Conservation (phyloP, 1,140 invertebrate genomes). For the Metopolophium dirhodum region DNA sequence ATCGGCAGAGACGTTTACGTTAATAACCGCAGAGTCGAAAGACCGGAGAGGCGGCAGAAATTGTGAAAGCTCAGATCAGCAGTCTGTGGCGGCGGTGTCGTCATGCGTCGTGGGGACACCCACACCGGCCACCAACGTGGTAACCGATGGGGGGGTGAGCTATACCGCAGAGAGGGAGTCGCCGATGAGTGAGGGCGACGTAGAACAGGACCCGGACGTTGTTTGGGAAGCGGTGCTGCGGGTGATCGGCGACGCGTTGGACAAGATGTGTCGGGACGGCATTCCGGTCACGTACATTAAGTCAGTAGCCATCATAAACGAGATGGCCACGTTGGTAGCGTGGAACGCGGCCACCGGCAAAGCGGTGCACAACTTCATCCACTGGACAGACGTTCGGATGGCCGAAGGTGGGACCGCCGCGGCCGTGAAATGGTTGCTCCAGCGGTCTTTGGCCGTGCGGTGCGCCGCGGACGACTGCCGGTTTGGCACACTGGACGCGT, state of each 20-base stretch:
- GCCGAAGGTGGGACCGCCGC: neutral
- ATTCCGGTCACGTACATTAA: neutral
- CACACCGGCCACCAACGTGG: too few relatives aligned
- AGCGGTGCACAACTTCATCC: neutral
- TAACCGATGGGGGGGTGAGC: too few relatives aligned
- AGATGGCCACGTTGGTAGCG: neutral
- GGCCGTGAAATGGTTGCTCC: neutral
- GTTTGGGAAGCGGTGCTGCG: neutral
- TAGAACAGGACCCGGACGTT: neutral
- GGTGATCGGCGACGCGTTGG: neutral
- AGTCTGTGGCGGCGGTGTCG: too few relatives aligned
- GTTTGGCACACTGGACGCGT: constrained; percentile 7
- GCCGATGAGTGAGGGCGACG: neutral
- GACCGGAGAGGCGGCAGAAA: too few relatives aligned
- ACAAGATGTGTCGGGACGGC: neutral
- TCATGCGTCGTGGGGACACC: too few relatives aligned
- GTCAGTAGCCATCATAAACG: neutral
- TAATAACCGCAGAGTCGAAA: neutral
- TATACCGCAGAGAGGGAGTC: neutral
- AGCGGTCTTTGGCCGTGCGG: neutral
- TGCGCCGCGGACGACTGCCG: neutral
- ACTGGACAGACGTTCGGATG: constrained; percentile 10
- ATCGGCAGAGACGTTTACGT: neutral
- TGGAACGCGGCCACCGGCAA: neutral
- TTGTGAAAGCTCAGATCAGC: too few relatives aligned